These are phyloP conservation scores for Tenthredo scrophulariae DNA, from an alignment of 2,888 invertebrate species.

Conservation along the genomic window DNA sequence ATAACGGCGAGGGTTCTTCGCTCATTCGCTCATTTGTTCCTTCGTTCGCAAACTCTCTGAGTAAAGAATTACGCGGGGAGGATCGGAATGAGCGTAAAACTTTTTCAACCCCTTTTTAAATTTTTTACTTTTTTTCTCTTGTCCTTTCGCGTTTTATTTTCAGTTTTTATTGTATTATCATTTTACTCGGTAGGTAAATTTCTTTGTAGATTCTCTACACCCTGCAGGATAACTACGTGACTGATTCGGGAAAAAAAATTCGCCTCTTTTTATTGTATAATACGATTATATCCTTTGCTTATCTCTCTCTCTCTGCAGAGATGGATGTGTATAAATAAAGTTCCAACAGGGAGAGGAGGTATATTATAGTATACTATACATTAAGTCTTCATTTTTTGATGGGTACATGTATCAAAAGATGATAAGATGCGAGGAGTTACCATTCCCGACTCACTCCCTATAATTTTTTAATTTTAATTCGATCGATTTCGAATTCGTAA, in stretches of 20 bases:
- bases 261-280: neutral
- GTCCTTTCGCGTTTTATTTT: neutral
- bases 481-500: neutral
- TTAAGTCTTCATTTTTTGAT: no score
- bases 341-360: neutral
- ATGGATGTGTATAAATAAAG: neutral
- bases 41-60: neutral
- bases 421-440: neutral
- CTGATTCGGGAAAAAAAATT: neutral
- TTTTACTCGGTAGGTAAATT: constrained; percentile 7
- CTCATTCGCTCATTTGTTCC: neutral
- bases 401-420: no score
- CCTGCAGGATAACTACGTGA: constrained; percentile 9
- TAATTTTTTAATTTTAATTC: constrained; percentile 8
- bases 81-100: constrained; percentile 28
- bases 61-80: neutral
- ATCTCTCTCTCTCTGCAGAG: neutral
- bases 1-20: neutral
- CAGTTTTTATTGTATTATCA: neutral
- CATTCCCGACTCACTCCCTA: neutral
- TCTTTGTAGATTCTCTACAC: constrained; percentile 33
- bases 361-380: neutral
- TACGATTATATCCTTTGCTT: neutral
- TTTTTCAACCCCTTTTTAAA: neutral
- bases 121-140: neutral